Percentiles rank a stretch among this genome's conserved stretches.
phyloP scores from a whole-genome alignment of 2,113 vertebrate species.

The Myotis davidii region DNA sequence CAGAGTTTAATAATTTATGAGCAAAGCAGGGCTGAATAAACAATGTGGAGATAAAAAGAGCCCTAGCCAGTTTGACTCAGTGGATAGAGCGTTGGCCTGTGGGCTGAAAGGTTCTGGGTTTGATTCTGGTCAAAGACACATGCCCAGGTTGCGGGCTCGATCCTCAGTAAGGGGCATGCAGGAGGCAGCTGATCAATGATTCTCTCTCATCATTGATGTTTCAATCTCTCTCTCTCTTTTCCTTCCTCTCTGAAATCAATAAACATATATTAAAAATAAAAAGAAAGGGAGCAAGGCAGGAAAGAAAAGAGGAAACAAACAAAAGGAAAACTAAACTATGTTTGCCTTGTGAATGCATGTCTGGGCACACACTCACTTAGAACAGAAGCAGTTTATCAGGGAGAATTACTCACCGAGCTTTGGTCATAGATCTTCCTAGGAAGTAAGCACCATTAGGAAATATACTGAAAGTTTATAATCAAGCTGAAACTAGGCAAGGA shows the following conservation, averaged over 20 bases:
- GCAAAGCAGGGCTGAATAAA: neutral
- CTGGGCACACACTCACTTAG: neutral
- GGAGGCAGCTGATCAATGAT: no score
- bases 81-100: no score
- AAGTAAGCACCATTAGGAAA: slow-evolving; percentile 27
- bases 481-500: neutral
- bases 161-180: no score
- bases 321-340: neutral
- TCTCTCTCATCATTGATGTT: no score
- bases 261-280: no score
- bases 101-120: no score
- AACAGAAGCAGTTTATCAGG: neutral
- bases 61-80: no score
- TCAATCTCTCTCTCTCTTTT: no score
- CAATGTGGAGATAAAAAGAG: neutral
- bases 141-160: no score
- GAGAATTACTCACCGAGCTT: neutral
- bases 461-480: neutral
- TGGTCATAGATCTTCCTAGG: neutral
- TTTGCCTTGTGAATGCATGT: neutral
- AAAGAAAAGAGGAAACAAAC: neutral
- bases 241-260: no score
- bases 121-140: no score
- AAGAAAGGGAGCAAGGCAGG: neutral
- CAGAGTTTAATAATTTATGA: neutral